Evolutionary conservation across 2,113 vertebrate species (phyloP).

Genomic region (Mus spicilegus): DNA sequence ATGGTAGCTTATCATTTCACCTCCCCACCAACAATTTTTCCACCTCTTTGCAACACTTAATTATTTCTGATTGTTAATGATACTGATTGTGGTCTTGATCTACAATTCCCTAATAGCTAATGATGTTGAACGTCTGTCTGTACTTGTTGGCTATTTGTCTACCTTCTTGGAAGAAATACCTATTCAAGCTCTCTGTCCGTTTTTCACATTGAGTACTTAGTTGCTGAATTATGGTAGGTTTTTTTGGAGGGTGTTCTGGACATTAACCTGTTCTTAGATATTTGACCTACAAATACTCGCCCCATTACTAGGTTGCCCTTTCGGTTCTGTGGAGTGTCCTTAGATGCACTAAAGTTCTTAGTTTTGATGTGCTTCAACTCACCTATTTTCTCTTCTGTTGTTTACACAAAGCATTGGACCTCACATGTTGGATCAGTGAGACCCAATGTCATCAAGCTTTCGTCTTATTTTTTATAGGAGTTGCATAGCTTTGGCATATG

Average conservation of each 20-base stretch:
- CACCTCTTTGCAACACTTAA: background rate
- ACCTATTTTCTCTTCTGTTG: background rate
- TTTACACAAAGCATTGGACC: background rate
- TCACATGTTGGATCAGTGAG: background rate
- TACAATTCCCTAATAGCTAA: background rate
- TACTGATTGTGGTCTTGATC: background rate
- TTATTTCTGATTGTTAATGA: background rate
- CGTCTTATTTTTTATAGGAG: background rate
- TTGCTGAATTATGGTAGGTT: background rate
- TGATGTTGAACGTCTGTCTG: background rate
- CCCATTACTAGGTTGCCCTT: background rate
- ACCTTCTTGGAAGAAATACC: slow-evolving; percentile 15
- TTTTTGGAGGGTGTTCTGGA: background rate
- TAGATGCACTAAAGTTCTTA: background rate
- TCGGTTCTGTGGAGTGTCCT: background rate
- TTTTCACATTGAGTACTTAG: background rate
- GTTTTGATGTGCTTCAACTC: background rate
- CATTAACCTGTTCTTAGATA: background rate
- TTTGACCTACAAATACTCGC: background rate
- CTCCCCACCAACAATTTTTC: background rate
- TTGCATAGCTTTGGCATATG: background rate
- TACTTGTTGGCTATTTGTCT: background rate
- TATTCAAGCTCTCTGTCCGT: background rate
- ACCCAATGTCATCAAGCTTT: background rate
- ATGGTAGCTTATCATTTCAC: background rate